phyloP scores from a whole-genome alignment of 2,888 invertebrate genomes.

The Phalera bucephala region DNA sequence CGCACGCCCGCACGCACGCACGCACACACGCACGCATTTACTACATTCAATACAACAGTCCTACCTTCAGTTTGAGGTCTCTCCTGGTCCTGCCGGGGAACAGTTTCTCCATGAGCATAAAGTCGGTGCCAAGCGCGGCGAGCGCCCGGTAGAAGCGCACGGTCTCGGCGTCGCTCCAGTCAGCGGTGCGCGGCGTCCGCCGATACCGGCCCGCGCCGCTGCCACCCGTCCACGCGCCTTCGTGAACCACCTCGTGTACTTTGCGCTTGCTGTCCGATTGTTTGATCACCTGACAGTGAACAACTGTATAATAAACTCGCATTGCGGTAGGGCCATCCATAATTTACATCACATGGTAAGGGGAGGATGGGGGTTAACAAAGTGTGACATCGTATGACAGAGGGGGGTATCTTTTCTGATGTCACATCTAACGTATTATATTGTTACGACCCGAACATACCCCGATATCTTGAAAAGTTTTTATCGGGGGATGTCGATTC shows the following conservation, averaged over 20 bases:
- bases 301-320: not conserved
- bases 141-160: constrained; percentile 95
- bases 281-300: constrained; percentile 83
- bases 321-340: no score
- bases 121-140: constrained; percentile 95
- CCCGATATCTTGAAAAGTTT: no score
- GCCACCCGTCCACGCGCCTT: constrained; percentile 77
- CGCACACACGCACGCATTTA: no score
- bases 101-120: constrained; percentile 92
- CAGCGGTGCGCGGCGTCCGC: constrained; percentile 85
- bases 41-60: no score
- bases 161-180: constrained; percentile 91
- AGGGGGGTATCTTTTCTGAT: no score
- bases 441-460: no score
- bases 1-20: no score
- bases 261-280: constrained; percentile 85
- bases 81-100: constrained; percentile 91
- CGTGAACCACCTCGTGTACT: constrained; percentile 84
- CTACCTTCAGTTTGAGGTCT: constrained; percentile 92
- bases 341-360: no score
- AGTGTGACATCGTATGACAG: no score
- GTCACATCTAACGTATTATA: no score
- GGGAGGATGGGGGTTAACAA: no score
- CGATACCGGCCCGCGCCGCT: constrained; percentile 85
- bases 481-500: no score